phyloP scores from a whole-genome alignment of 2,888 invertebrate species.

The Beris morrisii region DNA sequence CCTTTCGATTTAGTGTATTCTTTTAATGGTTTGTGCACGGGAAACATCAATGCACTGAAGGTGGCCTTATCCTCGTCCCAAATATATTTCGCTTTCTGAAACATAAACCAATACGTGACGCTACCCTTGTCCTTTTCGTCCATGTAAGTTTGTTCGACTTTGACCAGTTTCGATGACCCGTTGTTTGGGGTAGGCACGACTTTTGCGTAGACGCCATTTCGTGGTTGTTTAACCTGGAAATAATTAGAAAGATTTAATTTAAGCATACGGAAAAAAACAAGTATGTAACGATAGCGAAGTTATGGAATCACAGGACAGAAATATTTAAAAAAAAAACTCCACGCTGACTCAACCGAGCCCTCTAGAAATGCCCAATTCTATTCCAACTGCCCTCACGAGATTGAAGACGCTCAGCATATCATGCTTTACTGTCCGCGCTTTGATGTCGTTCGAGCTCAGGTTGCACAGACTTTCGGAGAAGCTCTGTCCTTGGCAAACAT shows the following conservation, averaged over 20 bases:
- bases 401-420: too few species aligned
- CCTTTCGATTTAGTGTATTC: slow-evolving; percentile 86
- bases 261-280: too few species aligned
- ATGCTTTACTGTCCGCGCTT: too few species aligned
- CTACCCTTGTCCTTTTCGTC: slow-evolving; percentile 60
- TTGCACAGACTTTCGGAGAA: too few species aligned
- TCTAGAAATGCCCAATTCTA: too few species aligned
- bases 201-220: slow-evolving; percentile 81
- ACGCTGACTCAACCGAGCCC: too few species aligned
- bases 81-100: slow-evolving; percentile 96
- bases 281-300: too few species aligned
- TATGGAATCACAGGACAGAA: too few species aligned
- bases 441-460: too few species aligned
- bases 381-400: too few species aligned
- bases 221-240: slow-evolving; percentile 73
- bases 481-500: too few species aligned
- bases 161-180: slow-evolving; percentile 93
- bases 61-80: slow-evolving; percentile 81
- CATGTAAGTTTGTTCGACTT: slow-evolving; percentile 68
- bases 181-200: slow-evolving; percentile 97
- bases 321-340: too few species aligned
- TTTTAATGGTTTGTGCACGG: slow-evolving; percentile 69
- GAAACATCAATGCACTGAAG: slow-evolving; percentile 85
- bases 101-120: slow-evolving; percentile 75
- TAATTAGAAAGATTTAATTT: slow-evolving; percentile 38